Evolutionary conservation across 2,888 invertebrate genomes (phyloP), one percentile per base, ranked within the genome.

Genomic region (Argyresthia goedartella): DNA sequence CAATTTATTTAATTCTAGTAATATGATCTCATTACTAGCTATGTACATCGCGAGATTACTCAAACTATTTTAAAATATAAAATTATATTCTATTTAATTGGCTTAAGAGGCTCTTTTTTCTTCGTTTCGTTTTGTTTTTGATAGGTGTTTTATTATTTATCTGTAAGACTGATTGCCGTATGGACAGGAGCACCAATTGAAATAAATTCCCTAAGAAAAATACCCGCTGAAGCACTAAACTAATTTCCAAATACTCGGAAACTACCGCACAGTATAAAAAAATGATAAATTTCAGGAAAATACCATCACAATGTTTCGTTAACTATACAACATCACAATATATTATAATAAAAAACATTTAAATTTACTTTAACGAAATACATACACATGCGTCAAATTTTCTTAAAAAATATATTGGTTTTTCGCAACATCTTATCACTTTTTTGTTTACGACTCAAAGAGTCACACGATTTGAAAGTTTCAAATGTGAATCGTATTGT

Each of bases 11-110:
- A 80, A 80, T 82, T 81, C 69, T 84, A 77, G 73, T 66, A 75
- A 79, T n/a, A 80, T 84, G 86, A 86, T 86, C 86, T 86, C 86
- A 86, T 71, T 74, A 74, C 81, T 82, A 85, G 81, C 81, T 82
- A 84, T 82, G 80, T 85, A 81, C 84, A 77, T 25, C 71, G 25
- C 25, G 86, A 85, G 86, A 86, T 85, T 86, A 84, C 75, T 76
- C 77, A 80, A 80, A 44, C 35, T 51, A 51, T 44, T 51, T 51
- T 7, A 70, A 25, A 25, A 69, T 70, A 73, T 71, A 71, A 69
- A 73, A 67, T 69, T 77, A 78, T 82, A 78, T 81, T 78, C 70
- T 78, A 73, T 84, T 73, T 79, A 81, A 85, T 84, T 81, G 85
- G 84, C 84, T 71, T 71, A 82, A 74, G 85, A 85, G 86, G 86